A percentile compares a stretch with the other conserved stretches of the same genome.
Conservation (phyloP, 2,888 invertebrate genomes). For the Celastrina argiolus region DNA sequence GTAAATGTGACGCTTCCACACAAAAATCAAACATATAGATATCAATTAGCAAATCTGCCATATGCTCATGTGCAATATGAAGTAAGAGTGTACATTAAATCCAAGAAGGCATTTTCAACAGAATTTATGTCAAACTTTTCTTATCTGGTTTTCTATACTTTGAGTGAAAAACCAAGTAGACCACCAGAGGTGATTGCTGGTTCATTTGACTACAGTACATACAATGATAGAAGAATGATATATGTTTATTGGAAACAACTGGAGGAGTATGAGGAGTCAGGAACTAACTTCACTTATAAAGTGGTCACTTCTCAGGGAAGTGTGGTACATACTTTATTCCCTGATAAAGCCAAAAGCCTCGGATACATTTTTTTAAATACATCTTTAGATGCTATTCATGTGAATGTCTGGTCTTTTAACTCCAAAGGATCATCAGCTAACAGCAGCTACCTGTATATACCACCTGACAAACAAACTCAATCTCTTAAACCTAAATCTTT, state of each 20-base stretch:
- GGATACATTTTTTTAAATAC: slow-evolving; percentile 80
- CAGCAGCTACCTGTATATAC: slow-evolving; percentile 79
- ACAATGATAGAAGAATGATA: slow-evolving; percentile 76
- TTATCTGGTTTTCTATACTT: slow-evolving; percentile 79
- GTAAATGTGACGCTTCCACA: slow-evolving; percentile 51
- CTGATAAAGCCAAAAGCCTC: slow-evolving; percentile 74
- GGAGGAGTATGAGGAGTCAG: slow-evolving; percentile 82
- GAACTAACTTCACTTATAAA: slow-evolving; percentile 84
- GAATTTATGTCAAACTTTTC: slow-evolving; percentile 85
- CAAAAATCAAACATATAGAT: slow-evolving; percentile 56
- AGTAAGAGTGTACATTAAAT: slow-evolving; percentile 82
- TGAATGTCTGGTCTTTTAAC: slow-evolving; percentile 81
- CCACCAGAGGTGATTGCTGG: slow-evolving; percentile 85
- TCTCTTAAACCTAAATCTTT: slow-evolving; percentile 75
- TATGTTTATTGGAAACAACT: slow-evolving; percentile 90
- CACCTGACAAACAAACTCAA: slow-evolving; percentile 66
- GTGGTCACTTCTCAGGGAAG: slow-evolving; percentile 62
- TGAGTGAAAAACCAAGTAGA: slow-evolving; percentile 76
- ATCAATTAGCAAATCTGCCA: slow-evolving; percentile 74
- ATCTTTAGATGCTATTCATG: slow-evolving; percentile 54
- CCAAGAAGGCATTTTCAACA: slow-evolving; percentile 68
- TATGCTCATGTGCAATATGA: slow-evolving; percentile 85
- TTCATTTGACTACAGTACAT: slow-evolving; percentile 82
- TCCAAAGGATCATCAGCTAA: slow-evolving; percentile 76
- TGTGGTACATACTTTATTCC: slow-evolving; percentile 53